Evolutionary conservation across 2,113 vertebrate species (phyloP).

Genomic region (Perca fluviatilis): DNA sequence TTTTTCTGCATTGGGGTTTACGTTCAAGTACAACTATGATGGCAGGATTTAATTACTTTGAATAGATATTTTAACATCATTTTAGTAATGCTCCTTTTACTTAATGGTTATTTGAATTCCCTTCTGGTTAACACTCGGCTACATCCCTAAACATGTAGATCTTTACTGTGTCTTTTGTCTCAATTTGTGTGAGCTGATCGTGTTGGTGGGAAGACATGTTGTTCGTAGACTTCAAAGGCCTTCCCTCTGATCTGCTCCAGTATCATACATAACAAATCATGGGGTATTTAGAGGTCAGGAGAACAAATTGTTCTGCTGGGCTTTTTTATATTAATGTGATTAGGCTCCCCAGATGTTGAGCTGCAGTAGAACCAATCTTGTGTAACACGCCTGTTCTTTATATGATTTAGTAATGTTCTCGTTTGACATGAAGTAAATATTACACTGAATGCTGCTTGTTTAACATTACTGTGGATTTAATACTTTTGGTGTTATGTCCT

Average conservation of each 20-base stretch:
- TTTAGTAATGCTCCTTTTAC: neutral
- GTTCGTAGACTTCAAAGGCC: conserved; percentile 21
- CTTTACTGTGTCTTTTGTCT: neutral
- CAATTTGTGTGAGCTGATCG: neutral
- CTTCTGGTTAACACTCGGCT: too few relatives aligned
- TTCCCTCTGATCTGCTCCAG: conserved; percentile 23
- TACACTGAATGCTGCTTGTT: neutral
- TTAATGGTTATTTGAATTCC: neutral
- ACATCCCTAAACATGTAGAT: neutral
- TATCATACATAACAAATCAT: neutral
- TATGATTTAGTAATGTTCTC: neutral
- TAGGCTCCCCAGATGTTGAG: neutral
- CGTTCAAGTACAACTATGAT: neutral
- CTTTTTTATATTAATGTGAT: conserved; percentile 8
- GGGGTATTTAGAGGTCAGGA: conserved; percentile 37
- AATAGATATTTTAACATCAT: neutral
- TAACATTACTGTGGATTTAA: neutral
- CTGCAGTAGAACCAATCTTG: conserved; percentile 1
- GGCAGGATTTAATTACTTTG: neutral
- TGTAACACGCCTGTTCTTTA: conserved; percentile 9
- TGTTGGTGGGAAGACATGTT: conserved; percentile 11
- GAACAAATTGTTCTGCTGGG: conserved; percentile 31
- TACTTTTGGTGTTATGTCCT: neutral
- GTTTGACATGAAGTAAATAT: neutral
- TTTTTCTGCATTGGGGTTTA: neutral